Base-by-base conservation (phyloP, 2,888 invertebrate genomes). In the Xestia xanthographa region DNA sequence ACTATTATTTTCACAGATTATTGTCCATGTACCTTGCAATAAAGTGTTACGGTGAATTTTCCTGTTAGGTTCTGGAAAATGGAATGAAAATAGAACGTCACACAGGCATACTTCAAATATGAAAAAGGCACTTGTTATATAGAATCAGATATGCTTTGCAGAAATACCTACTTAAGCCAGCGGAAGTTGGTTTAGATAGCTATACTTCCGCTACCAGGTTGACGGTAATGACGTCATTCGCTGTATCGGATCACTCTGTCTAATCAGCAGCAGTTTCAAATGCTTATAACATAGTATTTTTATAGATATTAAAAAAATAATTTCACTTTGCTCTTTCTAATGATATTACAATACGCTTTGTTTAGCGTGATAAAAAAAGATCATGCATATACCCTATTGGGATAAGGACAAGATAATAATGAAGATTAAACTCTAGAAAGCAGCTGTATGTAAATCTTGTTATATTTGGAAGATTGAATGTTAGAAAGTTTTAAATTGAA, bases 1-100 rank as follows among this genome's bases (percentile, higher is more conserved):
- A 34, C 48, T 26, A 58, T 67, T 5, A 58, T 43, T 66, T 43
- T 72, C 22, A 17, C 48, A 67, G 41, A 34, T n/a, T n/a, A 38
- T 14, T 45, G 22, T 14, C 3, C 38, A 22, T 14, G 2, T 17
- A 34, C 1, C n/a, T 41, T 48, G 0, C 11, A 22, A 75, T 11
- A 17, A 22, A 17, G 3, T 26, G 20, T 9, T 26, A 22, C 0
- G 41, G 14, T 14, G 14, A 34, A 56, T 45, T 72, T 34, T 34
- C 11, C 20, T 34, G 20, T 22, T 5, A 34, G 11, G 5, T 34
- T 5, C 3, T 29, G 17, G 8, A 60, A 17, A 58, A 17, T 34
- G 20, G 20, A 29, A 60, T 29, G 29, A 20, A 20, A 60, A 34
- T 60, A 20, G 29, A n/a, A 58, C 20, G 20, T 29, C 20, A 34